phyloP scores from a whole-genome alignment of 2,113 vertebrate species.

The Hyaena hyaena region DNA sequence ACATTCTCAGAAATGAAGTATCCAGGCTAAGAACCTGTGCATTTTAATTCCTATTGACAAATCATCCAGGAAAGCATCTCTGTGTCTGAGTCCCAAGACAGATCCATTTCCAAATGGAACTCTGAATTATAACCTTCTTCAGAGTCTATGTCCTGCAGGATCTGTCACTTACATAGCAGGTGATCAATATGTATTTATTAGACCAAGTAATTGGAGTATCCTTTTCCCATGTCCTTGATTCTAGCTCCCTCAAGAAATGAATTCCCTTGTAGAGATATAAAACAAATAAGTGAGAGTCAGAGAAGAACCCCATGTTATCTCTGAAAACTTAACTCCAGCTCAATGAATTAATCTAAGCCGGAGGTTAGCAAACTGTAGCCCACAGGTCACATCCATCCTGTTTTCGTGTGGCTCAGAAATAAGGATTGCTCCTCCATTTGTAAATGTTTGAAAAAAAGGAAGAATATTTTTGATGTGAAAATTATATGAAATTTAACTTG shows the following conservation, averaged over 20 bases:
- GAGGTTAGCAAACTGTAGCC: neutral
- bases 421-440: neutral
- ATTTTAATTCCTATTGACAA: neutral
- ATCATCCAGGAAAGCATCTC: neutral
- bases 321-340: neutral
- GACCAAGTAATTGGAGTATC: neutral
- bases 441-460: constrained; percentile 19
- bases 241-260: neutral
- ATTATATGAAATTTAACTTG: constrained; percentile 23
- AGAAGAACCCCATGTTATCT: neutral
- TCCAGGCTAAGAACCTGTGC: neutral
- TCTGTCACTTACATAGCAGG: neutral
- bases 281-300: constrained; percentile 4
- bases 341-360: neutral
- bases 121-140: constrained; percentile 7
- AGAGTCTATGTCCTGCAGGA: neutral
- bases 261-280: neutral
- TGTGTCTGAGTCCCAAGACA: neutral
- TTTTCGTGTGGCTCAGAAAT: neutral
- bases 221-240: neutral
- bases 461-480: constrained; percentile 30
- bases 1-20: constrained; percentile 34
- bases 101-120: neutral
- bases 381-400: neutral
- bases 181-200: neutral